phyloP scores from a whole-genome alignment of 2,113 vertebrate genomes.

The Neogobius melanostomus region DNA sequence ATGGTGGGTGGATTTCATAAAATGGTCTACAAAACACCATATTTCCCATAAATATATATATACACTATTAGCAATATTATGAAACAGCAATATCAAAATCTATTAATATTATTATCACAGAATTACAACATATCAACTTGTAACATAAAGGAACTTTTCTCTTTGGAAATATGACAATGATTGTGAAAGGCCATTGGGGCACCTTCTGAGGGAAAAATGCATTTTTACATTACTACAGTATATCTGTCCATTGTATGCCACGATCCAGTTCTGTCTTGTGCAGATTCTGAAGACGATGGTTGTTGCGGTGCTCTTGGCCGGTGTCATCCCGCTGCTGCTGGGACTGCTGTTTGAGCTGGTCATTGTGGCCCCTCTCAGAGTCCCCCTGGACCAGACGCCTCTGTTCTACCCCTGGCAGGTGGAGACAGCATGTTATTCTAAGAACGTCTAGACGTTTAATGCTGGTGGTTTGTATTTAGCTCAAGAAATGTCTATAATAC shows the following conservation, averaged over 20 bases:
- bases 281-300: slow-evolving; percentile 94
- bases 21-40: too few relatives aligned
- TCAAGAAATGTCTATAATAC: neutral
- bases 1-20: slow-evolving; percentile 77
- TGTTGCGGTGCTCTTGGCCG: slow-evolving; percentile 88
- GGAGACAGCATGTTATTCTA: slow-evolving; percentile 35
- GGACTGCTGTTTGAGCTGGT: slow-evolving; percentile 94
- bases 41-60: too few relatives aligned
- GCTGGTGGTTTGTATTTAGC: neutral
- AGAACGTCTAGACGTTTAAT: slow-evolving; percentile 2
- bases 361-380: slow-evolving; percentile 91
- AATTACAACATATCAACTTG: too few relatives aligned
- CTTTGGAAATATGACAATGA: too few relatives aligned
- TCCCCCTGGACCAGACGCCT: slow-evolving; percentile 94
- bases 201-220: neutral
- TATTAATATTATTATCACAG: too few relatives aligned
- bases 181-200: too few relatives aligned
- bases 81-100: too few relatives aligned
- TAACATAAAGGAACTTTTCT: too few relatives aligned
- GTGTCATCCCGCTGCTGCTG: slow-evolving; percentile 89
- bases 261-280: neutral
- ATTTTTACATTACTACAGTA: neutral
- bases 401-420: slow-evolving; percentile 99
- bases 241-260: neutral
- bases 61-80: too few relatives aligned